Conservation (phyloP, 2,113 vertebrate species). For the Irena cyanogastra region DNA sequence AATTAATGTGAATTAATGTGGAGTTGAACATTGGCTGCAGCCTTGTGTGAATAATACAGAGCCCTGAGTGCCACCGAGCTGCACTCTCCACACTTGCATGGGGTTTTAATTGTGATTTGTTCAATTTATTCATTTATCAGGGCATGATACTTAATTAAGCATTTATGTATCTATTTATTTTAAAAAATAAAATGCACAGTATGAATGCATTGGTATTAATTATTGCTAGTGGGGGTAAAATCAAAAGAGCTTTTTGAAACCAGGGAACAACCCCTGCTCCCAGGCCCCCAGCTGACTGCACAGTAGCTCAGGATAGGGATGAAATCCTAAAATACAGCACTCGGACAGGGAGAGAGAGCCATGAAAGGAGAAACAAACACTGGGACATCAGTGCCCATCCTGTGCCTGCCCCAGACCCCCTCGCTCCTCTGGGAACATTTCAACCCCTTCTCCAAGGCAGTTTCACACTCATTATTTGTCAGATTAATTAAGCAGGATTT, state of each 20-base stretch:
- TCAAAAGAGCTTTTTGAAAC: background rate
- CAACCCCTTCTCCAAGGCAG: background rate
- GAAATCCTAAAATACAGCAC: background rate
- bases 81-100: background rate
- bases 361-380: background rate
- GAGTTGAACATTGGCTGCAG: background rate
- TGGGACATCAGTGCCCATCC: rapidly evolving
- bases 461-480: background rate
- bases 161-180: background rate
- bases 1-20: background rate
- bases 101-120: background rate
- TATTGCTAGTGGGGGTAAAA: background rate
- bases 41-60: background rate
- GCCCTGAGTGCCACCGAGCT: background rate
- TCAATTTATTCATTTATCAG: background rate
- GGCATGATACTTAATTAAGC: background rate
- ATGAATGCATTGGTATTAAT: rapidly evolving
- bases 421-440: background rate
- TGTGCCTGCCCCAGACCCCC: background rate
- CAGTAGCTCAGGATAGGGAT: background rate
- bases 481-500: background rate
- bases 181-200: rapidly evolving
- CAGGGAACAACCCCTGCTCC: background rate
- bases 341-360: background rate
- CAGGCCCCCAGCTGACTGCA: background rate